Evolutionary conservation across 2,113 vertebrate species (phyloP).

Genomic region (Grus americana): DNA sequence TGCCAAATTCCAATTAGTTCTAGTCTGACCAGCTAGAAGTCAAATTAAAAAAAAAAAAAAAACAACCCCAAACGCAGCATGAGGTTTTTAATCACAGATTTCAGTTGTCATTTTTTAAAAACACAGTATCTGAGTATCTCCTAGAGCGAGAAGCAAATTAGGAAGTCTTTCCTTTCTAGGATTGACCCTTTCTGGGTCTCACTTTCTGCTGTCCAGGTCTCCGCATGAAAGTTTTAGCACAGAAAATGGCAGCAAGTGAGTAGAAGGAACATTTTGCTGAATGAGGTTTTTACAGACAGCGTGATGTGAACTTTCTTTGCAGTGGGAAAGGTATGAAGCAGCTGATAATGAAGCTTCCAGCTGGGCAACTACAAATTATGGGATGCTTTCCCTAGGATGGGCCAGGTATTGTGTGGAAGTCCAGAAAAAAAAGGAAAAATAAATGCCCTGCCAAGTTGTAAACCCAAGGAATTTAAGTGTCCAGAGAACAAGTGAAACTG

Average conservation of each 20-base stretch:
- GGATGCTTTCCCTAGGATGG: not conserved
- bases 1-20: not conserved
- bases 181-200: not conserved
- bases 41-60: not conserved
- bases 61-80: rapidly evolving
- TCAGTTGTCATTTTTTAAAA: not conserved
- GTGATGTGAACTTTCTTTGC: not conserved
- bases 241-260: not conserved
- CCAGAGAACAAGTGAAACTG: not conserved
- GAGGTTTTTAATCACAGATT: not conserved
- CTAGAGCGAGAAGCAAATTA: not conserved
- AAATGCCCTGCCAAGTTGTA: not conserved
- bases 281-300: not conserved
- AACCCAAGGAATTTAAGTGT: not conserved
- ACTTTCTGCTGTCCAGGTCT: not conserved
- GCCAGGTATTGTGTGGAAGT: not conserved
- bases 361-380: not conserved
- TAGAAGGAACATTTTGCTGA: not conserved
- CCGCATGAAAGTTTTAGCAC: not conserved
- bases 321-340: not conserved
- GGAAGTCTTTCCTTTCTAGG: not conserved
- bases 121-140: not conserved
- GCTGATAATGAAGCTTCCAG: not conserved
- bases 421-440: not conserved
- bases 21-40: not conserved